Percentiles rank a stretch among this genome's conserved stretches.
Conservation (phyloP, 2,113 vertebrate genomes). For the Mungos mungo region DNA sequence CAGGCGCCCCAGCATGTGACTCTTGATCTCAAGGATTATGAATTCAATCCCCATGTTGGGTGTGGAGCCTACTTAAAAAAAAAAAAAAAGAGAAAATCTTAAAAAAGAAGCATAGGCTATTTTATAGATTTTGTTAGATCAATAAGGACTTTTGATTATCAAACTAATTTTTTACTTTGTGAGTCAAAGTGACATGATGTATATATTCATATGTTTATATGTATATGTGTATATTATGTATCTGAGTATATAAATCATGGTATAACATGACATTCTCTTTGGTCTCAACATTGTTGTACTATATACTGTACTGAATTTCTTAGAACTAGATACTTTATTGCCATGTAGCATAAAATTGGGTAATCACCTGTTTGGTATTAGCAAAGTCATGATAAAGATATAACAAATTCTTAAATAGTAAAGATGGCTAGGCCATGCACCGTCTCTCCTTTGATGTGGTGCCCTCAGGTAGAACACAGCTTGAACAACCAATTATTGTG, state of each 20-base stretch:
- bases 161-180: neutral
- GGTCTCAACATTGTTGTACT: neutral
- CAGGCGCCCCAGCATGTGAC: too few species aligned
- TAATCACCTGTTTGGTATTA: neutral
- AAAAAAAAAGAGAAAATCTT: too few species aligned
- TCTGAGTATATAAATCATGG: neutral
- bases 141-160: neutral
- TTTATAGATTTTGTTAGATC: neutral
- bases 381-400: neutral
- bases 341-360: neutral
- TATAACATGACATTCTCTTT: neutral
- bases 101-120: neutral
- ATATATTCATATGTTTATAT: neutral
- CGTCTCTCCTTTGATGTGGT: neutral
- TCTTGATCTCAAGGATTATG: too few species aligned
- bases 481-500: neutral
- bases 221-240: neutral
- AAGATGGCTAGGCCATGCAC: neutral
- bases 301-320: neutral
- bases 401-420: neutral
- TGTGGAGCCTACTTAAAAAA: too few species aligned
- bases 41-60: too few species aligned
- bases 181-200: neutral
- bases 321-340: neutral
- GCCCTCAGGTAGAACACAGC: neutral